Evolutionary conservation across 2,113 vertebrate genomes (phyloP).

Genomic region (Pongo abelii): DNA sequence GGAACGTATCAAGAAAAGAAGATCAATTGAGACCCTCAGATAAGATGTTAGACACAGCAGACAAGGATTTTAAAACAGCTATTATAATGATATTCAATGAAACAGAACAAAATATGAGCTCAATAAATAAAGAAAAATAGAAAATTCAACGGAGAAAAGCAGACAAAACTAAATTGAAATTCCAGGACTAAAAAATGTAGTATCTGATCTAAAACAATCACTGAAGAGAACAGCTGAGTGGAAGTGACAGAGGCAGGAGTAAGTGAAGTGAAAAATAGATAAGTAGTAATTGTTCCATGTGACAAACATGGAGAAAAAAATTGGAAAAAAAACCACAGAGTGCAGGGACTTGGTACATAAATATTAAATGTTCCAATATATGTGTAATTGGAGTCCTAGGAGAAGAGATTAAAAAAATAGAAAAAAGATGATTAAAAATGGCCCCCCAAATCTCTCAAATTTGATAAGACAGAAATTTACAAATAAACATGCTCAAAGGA

Average conservation of each 20-base stretch:
- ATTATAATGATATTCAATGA: neutral
- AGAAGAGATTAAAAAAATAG: neutral
- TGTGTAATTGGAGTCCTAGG: neutral
- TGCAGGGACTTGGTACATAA: neutral
- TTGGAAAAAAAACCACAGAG: neutral
- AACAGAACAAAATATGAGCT: neutral
- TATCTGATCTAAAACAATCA: neutral
- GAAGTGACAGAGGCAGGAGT: neutral
- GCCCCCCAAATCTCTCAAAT: neutral
- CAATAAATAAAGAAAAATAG: neutral
- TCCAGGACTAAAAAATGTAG: neutral
- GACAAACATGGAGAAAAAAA: neutral
- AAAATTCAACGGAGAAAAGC: slow-evolving; percentile 1
- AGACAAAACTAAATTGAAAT: neutral
- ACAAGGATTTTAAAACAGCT: neutral
- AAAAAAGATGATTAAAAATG: neutral
- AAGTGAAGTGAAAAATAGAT: neutral
- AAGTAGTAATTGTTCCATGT: neutral
- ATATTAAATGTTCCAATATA: neutral
- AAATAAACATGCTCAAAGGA: neutral
- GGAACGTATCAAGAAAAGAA: neutral
- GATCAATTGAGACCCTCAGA: neutral
- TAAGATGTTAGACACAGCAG: neutral
- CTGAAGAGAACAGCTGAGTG: neutral
- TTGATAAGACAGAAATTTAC: neutral